phyloP scores from a whole-genome alignment of 1,140 invertebrate genomes.

The Sinonovacula constricta region DNA sequence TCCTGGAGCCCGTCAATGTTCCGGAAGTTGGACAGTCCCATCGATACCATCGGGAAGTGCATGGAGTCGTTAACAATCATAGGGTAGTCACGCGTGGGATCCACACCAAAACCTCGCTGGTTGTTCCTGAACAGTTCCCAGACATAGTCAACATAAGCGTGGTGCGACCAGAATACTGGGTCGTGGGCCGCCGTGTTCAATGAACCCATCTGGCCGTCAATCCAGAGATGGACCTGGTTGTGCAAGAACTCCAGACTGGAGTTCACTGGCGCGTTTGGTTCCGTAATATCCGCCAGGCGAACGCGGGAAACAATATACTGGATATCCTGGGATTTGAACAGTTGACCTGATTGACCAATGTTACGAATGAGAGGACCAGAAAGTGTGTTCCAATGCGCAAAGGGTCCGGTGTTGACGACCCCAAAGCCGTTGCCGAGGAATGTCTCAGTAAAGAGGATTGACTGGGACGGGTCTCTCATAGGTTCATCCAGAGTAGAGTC shows the following conservation, averaged over 20 bases:
- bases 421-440: slow-evolving; percentile 77
- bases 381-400: slow-evolving; percentile 65
- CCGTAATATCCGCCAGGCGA: slow-evolving; percentile 63
- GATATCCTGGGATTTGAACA: slow-evolving; percentile 58
- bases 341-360: slow-evolving; percentile 49
- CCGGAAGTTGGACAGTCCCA: slow-evolving; percentile 33
- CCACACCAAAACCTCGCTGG: slow-evolving; percentile 54
- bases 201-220: slow-evolving; percentile 71
- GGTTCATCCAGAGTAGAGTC: slow-evolving; percentile 68
- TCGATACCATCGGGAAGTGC: slow-evolving; percentile 30
- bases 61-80: slow-evolving; percentile 45
- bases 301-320: slow-evolving; percentile 44
- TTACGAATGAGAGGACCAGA: slow-evolving; percentile 60
- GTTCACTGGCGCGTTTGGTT: slow-evolving; percentile 56
- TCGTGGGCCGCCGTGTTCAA: slow-evolving; percentile 74
- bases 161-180: slow-evolving; percentile 77
- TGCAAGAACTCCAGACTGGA: slow-evolving; percentile 67
- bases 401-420: slow-evolving; percentile 73
- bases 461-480: slow-evolving; percentile 69
- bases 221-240: slow-evolving; percentile 65
- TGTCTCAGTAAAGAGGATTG: slow-evolving; percentile 71
- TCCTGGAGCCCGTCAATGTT: slow-evolving; percentile 61
- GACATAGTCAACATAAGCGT: slow-evolving; percentile 75
- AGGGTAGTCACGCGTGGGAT: slow-evolving; percentile 50
- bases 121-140: slow-evolving; percentile 65